These are phyloP conservation scores for Drosophila nasuta DNA, from an alignment of 1,140 invertebrate species.

Conservation along the genomic window DNA sequence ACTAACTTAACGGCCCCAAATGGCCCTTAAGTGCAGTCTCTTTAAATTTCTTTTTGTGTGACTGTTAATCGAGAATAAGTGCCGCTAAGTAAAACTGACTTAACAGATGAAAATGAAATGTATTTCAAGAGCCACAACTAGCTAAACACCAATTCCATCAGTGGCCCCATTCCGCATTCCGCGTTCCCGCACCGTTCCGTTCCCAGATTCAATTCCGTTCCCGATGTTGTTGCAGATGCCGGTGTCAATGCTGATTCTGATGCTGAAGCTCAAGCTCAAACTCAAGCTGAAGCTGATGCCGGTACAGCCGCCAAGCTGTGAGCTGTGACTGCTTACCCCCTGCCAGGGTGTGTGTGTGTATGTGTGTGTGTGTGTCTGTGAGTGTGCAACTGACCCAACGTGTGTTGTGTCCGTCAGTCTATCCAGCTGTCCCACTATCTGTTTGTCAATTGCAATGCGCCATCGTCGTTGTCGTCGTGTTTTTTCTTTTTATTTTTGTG, in stretches of 20 bases:
- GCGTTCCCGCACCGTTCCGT: slow-evolving; percentile 4
- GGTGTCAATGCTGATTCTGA: neutral
- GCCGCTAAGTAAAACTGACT: no score
- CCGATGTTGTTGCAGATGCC: slow-evolving; percentile 13
- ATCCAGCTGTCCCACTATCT: slow-evolving; percentile 47
- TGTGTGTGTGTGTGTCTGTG: slow-evolving; percentile 6
- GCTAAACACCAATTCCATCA: slow-evolving; percentile 74
- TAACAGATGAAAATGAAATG: no score
- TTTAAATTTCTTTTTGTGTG: no score
- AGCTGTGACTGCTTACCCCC: slow-evolving; percentile 65
- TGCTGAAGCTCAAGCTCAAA: neutral
- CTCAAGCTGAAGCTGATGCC: slow-evolving; percentile 21
- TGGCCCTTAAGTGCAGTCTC: no score
- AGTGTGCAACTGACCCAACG: slow-evolving; percentile 77
- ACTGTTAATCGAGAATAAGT: no score
- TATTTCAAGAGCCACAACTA: slow-evolving; percentile 49
- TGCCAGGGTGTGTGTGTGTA: slow-evolving; percentile 47
- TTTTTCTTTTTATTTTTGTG: slow-evolving; percentile 26
- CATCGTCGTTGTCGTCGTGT: slow-evolving; percentile 51
- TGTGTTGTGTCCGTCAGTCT: slow-evolving; percentile 54
- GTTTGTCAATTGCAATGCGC: slow-evolving; percentile 80
- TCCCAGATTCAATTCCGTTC: neutral
- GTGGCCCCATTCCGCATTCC: slow-evolving; percentile 57
- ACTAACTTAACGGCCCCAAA: no score
- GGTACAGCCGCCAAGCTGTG: slow-evolving; percentile 51